phyloP scores from a whole-genome alignment of 2,888 invertebrate species.

The Iphiclides podalirius region DNA sequence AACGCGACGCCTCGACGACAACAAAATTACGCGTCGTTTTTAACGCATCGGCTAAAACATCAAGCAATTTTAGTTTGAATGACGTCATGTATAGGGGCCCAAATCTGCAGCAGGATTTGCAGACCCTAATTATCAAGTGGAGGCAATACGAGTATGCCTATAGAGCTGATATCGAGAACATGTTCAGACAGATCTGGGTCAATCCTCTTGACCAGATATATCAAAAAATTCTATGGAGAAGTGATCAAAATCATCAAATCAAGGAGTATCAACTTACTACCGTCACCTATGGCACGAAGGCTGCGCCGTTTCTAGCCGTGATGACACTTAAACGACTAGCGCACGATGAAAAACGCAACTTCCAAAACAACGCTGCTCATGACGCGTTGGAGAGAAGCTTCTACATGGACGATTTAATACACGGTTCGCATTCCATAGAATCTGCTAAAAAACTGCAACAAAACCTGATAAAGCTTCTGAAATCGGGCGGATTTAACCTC shows the following conservation, averaged over 20 bases:
- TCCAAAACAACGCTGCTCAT: background rate
- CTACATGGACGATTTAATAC: conserved; percentile 21
- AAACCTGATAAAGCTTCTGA: background rate
- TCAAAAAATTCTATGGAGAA: conserved; percentile 29
- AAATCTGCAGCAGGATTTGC: too few relatives aligned
- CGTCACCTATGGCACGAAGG: conserved; percentile 21
- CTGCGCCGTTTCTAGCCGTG: conserved; percentile 26
- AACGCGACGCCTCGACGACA: too few relatives aligned
- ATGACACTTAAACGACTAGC: conserved; percentile 14
- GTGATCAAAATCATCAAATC: background rate
- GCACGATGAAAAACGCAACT: conserved; percentile 11
- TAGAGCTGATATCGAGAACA: conserved; percentile 31
- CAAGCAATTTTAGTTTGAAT: too few relatives aligned
- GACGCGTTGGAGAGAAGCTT: conserved; percentile 13
- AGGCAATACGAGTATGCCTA: conserved; percentile 25
- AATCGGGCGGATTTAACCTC: too few relatives aligned
- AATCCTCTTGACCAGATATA: conserved; percentile 23
- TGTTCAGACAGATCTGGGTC: conserved; percentile 27
- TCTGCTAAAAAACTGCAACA: background rate
- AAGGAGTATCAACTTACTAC: conserved; percentile 13
- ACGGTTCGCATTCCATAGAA: conserved; percentile 7
- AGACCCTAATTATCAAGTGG: conserved; percentile 16
- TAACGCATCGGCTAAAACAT: too few relatives aligned
- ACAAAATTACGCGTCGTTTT: too few relatives aligned
- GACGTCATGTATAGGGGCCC: too few relatives aligned